Percentiles rank a stretch among this genome's conserved stretches.
phyloP scores from a whole-genome alignment of 2,888 invertebrate genomes.

The Dastarcus helophoroides region DNA sequence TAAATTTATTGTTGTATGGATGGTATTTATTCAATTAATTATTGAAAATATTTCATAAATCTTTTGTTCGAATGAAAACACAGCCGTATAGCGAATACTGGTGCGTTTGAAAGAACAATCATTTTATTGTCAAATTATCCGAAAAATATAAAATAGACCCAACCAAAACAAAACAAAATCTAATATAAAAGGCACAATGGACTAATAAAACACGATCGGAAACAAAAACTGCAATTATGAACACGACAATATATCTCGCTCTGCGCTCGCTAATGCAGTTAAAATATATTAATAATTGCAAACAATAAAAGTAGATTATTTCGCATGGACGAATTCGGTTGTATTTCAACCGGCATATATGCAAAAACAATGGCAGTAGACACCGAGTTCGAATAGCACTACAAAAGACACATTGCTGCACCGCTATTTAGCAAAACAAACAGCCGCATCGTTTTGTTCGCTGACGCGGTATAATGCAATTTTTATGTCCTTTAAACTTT shows the following conservation, averaged over 20 bases:
- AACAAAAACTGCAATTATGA: constrained; percentile 34
- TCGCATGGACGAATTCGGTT: constrained; percentile 25
- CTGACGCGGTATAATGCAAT: too few species aligned
- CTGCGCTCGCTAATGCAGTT: constrained; percentile 31
- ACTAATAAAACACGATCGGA: constrained; percentile 33
- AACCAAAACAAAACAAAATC: constrained; percentile 30
- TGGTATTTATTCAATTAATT: too few species aligned
- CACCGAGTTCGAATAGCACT: too few species aligned
- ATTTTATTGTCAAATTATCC: constrained; percentile 32
- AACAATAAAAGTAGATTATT: constrained; percentile 37
- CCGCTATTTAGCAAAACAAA: too few species aligned
- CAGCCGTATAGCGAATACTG: too few species aligned
- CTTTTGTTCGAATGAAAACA: too few species aligned
- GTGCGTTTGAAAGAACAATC: constrained; percentile 24
- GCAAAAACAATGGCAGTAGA: too few species aligned
- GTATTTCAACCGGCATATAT: constrained; percentile 13
- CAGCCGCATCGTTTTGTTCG: too few species aligned
- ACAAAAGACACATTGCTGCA: too few species aligned
- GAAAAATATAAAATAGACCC: constrained; percentile 30
- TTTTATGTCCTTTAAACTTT: too few species aligned
- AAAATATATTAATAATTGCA: constrained; percentile 38
- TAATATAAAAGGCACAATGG: constrained; percentile 34
- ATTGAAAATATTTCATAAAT: too few species aligned
- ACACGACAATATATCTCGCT: constrained; percentile 31
- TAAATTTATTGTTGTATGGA: too few species aligned